Conservation (phyloP, 2,113 vertebrate genomes). For the Rhagologus leucostigma region DNA sequence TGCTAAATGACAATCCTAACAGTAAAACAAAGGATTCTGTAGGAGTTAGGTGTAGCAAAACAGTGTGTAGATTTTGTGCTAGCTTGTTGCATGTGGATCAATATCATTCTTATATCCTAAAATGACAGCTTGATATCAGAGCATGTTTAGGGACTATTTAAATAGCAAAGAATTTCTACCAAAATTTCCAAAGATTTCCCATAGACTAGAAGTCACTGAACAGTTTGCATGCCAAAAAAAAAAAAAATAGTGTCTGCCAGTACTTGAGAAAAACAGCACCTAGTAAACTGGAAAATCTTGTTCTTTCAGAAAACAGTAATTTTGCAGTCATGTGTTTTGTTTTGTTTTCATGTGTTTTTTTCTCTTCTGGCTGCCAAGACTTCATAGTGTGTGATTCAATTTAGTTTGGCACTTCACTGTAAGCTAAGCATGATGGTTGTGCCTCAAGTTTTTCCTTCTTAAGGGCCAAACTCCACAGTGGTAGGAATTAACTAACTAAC, state of each 20-base stretch:
- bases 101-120: neutral
- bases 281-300: neutral
- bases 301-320: neutral
- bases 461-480: neutral
- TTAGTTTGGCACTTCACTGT: neutral
- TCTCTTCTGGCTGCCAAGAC: neutral
- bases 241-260: neutral
- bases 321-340: neutral
- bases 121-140: neutral
- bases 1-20: neutral
- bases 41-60: neutral
- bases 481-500: neutral
- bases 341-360: neutral
- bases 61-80: neutral
- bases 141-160: neutral
- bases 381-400: neutral
- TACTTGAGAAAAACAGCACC: neutral
- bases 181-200: neutral
- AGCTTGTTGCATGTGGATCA: neutral
- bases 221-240: neutral
- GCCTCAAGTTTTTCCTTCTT: neutral
- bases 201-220: neutral
- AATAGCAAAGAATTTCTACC: neutral
- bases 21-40: neutral
- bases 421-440: neutral